phyloP scores from a whole-genome alignment of 2,797 vertebrate species.

The Lepilemur septentrionalis region DNA sequence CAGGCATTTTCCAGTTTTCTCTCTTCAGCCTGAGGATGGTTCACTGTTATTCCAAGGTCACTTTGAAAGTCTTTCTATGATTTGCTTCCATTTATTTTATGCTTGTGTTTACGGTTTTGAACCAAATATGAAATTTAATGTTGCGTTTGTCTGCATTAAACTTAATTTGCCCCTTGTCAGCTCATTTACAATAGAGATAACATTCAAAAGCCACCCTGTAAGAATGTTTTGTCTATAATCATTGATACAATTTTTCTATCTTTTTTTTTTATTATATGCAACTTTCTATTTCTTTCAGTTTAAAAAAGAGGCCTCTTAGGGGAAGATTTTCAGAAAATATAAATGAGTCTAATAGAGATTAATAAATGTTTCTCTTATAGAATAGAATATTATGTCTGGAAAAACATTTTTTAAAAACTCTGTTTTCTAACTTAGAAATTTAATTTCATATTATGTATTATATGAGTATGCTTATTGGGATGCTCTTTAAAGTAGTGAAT shows the following conservation, averaged over 20 bases:
- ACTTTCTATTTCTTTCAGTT: conserved; percentile 31
- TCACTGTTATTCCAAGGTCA: conserved; percentile 80
- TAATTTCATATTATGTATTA: not conserved
- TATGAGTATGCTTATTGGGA: not conserved
- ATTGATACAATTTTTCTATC: conserved; percentile 58
- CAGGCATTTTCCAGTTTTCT: conserved; percentile 67
- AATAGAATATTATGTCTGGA: not conserved
- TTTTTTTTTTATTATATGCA: conserved; percentile 29
- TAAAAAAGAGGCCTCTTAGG: not conserved
- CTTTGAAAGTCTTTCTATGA: conserved; percentile 79
- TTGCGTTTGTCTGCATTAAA: conserved; percentile 77
- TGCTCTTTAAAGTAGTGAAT: not conserved
- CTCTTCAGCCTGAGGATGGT: conserved; percentile 68
- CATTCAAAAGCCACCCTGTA: conserved; percentile 50
- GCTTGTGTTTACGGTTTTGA: conserved; percentile 75
- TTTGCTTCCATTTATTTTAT: conserved; percentile 78
- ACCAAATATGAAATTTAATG: conserved; percentile 78
- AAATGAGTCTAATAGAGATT: conserved; percentile 8
- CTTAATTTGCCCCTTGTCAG: conserved; percentile 80
- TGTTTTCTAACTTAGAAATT: conserved; percentile 42
- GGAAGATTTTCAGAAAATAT: conserved; percentile 45
- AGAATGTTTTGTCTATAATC: conserved; percentile 56
- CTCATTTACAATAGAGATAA: conserved; percentile 61
- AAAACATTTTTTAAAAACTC: not conserved
- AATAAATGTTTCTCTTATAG: conserved; percentile 6